phyloP scores from a whole-genome alignment of 2,797 vertebrate genomes.

The Prionace glauca region DNA sequence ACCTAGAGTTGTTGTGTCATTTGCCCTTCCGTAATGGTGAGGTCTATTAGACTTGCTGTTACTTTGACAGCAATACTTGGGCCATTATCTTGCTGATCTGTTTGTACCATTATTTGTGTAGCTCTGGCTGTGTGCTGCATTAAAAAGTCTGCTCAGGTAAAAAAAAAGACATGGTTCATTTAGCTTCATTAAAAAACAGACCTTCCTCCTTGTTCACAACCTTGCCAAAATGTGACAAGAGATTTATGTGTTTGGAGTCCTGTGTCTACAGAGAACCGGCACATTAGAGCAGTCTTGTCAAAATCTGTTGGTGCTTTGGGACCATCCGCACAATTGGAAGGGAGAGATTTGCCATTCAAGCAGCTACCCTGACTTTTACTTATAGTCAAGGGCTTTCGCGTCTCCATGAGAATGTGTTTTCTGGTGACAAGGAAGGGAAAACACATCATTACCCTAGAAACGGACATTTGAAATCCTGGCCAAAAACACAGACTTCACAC shows the following conservation, averaged over 20 bases:
- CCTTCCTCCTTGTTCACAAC: slow-evolving; percentile 28
- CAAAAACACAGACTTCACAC: not conserved
- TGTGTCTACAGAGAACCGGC: slow-evolving; percentile 25
- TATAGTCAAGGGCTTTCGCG: not conserved
- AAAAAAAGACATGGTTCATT: slow-evolving; percentile 18
- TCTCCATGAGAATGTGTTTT: slow-evolving; percentile 13
- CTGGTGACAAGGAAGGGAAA: slow-evolving; percentile 24
- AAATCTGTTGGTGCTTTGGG: slow-evolving; percentile 25
- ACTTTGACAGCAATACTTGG: not conserved
- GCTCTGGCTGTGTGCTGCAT: not conserved
- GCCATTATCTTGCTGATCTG: not conserved
- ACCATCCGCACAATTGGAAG: not conserved
- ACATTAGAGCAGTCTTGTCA: slow-evolving; percentile 27
- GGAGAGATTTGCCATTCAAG: slow-evolving; percentile 26
- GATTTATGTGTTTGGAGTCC: slow-evolving; percentile 38
- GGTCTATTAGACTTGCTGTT: not conserved
- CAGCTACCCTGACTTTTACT: slow-evolving; percentile 19
- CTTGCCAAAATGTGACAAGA: slow-evolving; percentile 36
- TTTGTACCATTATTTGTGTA: slow-evolving; percentile 6
- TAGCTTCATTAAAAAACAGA: slow-evolving; percentile 36
- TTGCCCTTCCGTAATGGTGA: not conserved
- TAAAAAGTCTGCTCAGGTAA: slow-evolving; percentile 18
- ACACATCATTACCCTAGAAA: slow-evolving; percentile 33
- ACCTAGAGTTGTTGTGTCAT: not conserved
- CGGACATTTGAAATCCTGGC: not conserved